These are phyloP conservation scores for Lissonota sp. DNA, from an alignment of 2,888 invertebrate species.

Conservation along the genomic window DNA sequence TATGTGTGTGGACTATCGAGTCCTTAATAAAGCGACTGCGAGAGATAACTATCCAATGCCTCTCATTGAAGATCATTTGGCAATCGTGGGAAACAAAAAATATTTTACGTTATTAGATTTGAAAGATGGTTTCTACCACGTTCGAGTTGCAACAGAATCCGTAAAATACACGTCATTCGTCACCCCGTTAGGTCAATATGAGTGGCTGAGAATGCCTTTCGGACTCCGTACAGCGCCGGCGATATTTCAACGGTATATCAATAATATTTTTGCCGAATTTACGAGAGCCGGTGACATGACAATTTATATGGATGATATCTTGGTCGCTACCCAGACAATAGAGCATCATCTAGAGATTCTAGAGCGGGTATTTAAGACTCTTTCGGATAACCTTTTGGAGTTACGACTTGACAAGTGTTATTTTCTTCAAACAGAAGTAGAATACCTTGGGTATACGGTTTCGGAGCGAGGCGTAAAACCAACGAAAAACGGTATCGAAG, in stretches of 20 bases:
- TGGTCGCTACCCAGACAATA: constrained; percentile 49
- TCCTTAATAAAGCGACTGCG: constrained; percentile 61
- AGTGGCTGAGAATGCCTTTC: constrained; percentile 67
- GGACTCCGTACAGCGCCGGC: constrained; percentile 69
- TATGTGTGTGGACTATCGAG: constrained; percentile 62
- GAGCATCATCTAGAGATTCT: constrained; percentile 53
- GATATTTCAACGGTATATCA: constrained; percentile 63
- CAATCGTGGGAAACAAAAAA: constrained; percentile 51
- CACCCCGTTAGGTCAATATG: constrained; percentile 68
- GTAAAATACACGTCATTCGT: constrained; percentile 67
- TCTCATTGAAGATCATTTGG: constrained; percentile 66
- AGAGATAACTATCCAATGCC: constrained; percentile 65
- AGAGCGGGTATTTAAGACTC: constrained; percentile 44
- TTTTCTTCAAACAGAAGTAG: constrained; percentile 60
- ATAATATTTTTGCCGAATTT: constrained; percentile 36
- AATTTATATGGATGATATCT: constrained; percentile 52
- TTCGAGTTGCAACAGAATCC: constrained; percentile 56
- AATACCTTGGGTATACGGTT: constrained; percentile 53
- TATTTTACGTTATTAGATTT: constrained; percentile 67
- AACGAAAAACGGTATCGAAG: constrained; percentile 63
- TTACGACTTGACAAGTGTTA: constrained; percentile 63
- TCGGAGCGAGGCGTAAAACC: constrained; percentile 62
- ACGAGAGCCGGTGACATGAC: constrained; percentile 32
- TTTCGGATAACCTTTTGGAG: constrained; percentile 41
- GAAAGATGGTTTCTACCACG: constrained; percentile 66